Base-by-base conservation (phyloP, 2,888 invertebrate species). In the Cyclophora punctaria region DNA sequence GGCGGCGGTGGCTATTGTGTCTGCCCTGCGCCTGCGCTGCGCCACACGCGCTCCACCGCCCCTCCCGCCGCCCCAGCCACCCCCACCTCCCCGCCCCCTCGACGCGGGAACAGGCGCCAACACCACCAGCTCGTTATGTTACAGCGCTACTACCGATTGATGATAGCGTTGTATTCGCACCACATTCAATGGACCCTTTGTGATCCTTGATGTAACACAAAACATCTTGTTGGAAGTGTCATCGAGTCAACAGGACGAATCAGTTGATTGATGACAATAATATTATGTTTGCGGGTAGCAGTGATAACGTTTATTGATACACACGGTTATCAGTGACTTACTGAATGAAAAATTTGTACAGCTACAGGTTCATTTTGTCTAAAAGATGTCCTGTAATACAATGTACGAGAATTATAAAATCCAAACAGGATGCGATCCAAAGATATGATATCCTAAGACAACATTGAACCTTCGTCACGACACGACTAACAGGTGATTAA, bases 1-100 rank as follows among this genome's bases (percentile, higher is more conserved):
- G 73, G 74, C 79, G 66, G 77, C 77, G 80, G 80, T 82, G 59
- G 71, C 77, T 82, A 84, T 87, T 87, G 87, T 83, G 84, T 86
- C 85, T 84, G 83, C 75, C 71, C 72, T 71, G 6, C 69, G 37
- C 37, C 37, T 37, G 37, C 64, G 72, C 80, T 37, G 37, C 64
- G 72, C 80, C 79, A 79, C 81, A 80, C 81, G 80, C 82, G 74
- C 75, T 77, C 75, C 82, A 78, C 80, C 79, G 77, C 75, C 70
- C 66, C 65, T 73, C 67, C 67, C 47, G 47, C 49, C 46, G 54
- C 51, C 48, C 50, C 48, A 34, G 66, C 63, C 63, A 57, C 61
- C 56, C 57, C 60, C 58, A 59, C 53, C 54, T 55, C 57, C 55
- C 49, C 56, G 46, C 49, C 49, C 61, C 49, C 58, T 57, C 52